Evolutionary conservation across 2,113 vertebrate genomes (phyloP).

Genomic region (Spilogale gracilis): DNA sequence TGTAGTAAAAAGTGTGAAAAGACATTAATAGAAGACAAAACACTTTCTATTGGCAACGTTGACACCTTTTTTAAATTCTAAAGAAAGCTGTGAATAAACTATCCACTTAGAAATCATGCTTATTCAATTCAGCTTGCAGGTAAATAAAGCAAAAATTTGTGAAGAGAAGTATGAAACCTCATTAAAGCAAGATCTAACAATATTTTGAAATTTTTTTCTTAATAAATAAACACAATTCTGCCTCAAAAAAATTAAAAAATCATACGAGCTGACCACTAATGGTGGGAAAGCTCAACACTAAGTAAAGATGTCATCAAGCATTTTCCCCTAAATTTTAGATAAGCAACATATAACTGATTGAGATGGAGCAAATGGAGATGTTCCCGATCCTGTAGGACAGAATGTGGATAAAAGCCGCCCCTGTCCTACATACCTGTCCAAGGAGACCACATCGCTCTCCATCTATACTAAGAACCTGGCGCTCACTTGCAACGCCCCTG

Average conservation of each 20-base stretch:
- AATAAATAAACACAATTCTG: constrained; percentile 25
- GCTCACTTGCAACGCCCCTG: neutral
- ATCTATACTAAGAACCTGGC: neutral
- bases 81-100: constrained; percentile 72
- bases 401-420: neutral
- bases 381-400: neutral
- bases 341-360: neutral
- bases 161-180: constrained; percentile 39
- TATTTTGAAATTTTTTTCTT: constrained; percentile 10
- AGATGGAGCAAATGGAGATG: neutral
- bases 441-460: neutral
- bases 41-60: constrained; percentile 64
- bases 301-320: neutral
- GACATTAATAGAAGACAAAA: constrained; percentile 67
- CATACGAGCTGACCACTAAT: neutral
- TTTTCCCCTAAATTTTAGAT: neutral
- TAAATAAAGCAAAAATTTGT: constrained; percentile 5
- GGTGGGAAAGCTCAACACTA: neutral
- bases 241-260: neutral
- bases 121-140: constrained; percentile 34
- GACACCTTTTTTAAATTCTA: constrained; percentile 70
- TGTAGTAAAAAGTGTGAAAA: constrained; percentile 75
- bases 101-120: constrained; percentile 49
- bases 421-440: neutral
- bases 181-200: constrained; percentile 31